These are phyloP conservation scores for Notiomystis cincta DNA, from an alignment of 2,113 vertebrate species.

Conservation along the genomic window DNA sequence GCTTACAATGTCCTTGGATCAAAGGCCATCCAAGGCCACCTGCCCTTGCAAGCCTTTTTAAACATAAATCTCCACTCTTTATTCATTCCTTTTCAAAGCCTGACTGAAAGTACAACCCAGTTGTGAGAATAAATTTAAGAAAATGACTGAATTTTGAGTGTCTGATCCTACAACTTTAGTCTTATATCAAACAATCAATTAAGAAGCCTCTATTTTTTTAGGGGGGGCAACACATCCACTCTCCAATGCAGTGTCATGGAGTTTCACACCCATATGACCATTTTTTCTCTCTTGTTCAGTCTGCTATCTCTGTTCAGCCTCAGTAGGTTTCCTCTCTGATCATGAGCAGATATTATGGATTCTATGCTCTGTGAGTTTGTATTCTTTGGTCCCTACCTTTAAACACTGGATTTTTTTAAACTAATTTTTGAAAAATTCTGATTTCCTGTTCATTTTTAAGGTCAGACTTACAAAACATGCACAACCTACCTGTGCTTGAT, in stretches of 20 bases:
- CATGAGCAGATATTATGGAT: not conserved
- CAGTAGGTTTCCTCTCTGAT: not conserved
- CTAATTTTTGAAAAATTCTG: not conserved
- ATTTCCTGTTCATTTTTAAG: conserved; percentile 1
- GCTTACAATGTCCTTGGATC: not conserved
- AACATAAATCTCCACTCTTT: not conserved
- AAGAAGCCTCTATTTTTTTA: not conserved
- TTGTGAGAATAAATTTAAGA: not conserved
- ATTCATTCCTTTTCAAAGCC: not conserved
- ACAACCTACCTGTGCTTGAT: not conserved
- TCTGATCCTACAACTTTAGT: not conserved
- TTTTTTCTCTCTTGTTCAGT: not conserved
- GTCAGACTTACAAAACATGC: not conserved
- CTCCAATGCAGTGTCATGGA: not conserved
- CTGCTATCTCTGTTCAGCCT: not conserved
- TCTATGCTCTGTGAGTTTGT: not conserved
- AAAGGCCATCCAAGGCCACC: not conserved
- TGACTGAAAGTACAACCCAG: not conserved
- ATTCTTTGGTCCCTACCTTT: not conserved
- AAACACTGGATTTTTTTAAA: not conserved
- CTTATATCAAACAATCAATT: not conserved
- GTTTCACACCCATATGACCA: not conserved
- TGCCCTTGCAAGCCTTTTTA: not conserved
- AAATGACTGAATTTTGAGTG: not conserved
- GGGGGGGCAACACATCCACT: not conserved